phyloP scores from a whole-genome alignment of 2,888 invertebrate genomes.

The Dioctria linearis region DNA sequence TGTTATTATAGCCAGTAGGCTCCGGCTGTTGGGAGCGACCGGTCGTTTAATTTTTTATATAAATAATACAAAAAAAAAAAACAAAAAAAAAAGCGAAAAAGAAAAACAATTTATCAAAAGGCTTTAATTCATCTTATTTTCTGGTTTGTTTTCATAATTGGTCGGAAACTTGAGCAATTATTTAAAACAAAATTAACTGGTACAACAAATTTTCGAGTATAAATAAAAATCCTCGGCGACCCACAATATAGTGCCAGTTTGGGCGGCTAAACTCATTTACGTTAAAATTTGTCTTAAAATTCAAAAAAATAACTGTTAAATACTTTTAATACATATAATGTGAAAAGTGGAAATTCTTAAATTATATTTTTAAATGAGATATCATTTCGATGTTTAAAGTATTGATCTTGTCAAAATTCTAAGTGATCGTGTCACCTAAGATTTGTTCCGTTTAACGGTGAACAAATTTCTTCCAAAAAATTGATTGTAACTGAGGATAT shows the following conservation, averaged over 20 bases:
- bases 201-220: no score
- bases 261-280: not conserved
- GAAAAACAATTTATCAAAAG: not conserved
- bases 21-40: slow-evolving; percentile 51
- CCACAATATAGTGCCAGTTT: no score
- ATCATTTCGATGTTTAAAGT: not conserved
- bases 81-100: not conserved
- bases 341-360: not conserved
- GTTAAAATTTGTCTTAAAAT: not conserved
- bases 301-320: not conserved
- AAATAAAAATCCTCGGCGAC: no score
- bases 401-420: not conserved
- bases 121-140: not conserved
- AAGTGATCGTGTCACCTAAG: not conserved
- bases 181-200: no score
- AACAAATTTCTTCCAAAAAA: no score
- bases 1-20: slow-evolving; percentile 52
- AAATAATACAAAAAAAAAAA: not conserved
- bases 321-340: not conserved
- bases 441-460: no score
- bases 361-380: not conserved
- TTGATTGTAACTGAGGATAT: no score
- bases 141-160: not conserved
- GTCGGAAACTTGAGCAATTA: not conserved
- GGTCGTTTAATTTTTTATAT: slow-evolving; percentile 27